phyloP scores from a whole-genome alignment of 1,140 invertebrate genomes.

The Camponotus pennsylvanicus region DNA sequence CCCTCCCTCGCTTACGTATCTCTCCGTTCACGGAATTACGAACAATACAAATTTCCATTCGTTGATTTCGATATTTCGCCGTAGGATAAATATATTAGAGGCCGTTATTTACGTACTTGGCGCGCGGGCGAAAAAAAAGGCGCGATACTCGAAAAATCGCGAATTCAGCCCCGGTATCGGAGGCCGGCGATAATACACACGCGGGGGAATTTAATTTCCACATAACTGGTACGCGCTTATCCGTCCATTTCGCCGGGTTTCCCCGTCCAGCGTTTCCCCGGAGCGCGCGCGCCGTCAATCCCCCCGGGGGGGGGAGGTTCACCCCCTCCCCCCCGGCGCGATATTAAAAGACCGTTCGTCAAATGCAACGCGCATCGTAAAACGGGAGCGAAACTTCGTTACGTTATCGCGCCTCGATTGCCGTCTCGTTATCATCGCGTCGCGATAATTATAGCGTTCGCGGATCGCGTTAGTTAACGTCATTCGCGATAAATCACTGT shows the following conservation, averaged over 20 bases:
- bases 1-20: slow-evolving; percentile 20
- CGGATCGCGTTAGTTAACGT: slow-evolving; percentile 38
- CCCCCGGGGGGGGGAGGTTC: no score
- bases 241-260: slow-evolving; percentile 37
- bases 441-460: slow-evolving; percentile 37
- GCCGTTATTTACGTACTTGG: slow-evolving; percentile 30
- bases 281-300: neutral
- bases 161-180: neutral
- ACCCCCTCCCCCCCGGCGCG: neutral
- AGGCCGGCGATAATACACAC: slow-evolving; percentile 31
- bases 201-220: slow-evolving; percentile 46
- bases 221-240: slow-evolving; percentile 44
- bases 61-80: slow-evolving; percentile 28
- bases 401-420: slow-evolving; percentile 34
- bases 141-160: slow-evolving; percentile 50
- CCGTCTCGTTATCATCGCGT: slow-evolving; percentile 27
- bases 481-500: slow-evolving; percentile 36
- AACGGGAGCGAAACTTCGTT: slow-evolving; percentile 34
- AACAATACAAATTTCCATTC: slow-evolving; percentile 35
- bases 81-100: slow-evolving; percentile 24
- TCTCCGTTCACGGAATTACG: slow-evolving; percentile 25
- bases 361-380: slow-evolving; percentile 16
- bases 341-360: slow-evolving; percentile 56
- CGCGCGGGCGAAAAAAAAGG: neutral
- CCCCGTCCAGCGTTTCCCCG: neutral